A percentile compares a stretch with the other conserved stretches of the same genome.
Conservation (phyloP, 2,113 vertebrate genomes). For the Otus sunia region DNA sequence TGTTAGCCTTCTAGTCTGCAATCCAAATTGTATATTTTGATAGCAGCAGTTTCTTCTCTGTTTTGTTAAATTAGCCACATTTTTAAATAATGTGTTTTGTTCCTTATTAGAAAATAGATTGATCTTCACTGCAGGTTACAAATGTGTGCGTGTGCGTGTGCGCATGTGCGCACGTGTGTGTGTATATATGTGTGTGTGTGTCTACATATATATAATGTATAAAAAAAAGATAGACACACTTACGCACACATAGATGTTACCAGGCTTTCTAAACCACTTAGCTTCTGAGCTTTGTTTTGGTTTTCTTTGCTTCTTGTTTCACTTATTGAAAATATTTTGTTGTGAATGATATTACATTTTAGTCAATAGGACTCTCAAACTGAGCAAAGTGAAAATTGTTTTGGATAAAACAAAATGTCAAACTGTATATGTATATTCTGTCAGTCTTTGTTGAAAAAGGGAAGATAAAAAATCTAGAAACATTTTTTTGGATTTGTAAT, state of each 20-base stretch:
- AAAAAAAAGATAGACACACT: conserved; percentile 35
- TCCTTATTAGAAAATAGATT: conserved; percentile 71
- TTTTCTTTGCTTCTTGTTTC: conserved; percentile 77
- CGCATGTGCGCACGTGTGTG: conserved; percentile 37
- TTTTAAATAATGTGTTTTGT: conserved; percentile 74
- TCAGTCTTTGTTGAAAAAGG: conserved; percentile 75
- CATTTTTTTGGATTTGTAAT: conserved; percentile 65
- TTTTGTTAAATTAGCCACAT: conserved; percentile 80
- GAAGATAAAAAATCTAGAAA: conserved; percentile 73
- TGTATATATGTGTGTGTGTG: conserved; percentile 61
- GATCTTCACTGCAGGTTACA: conserved; percentile 64
- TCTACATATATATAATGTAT: conserved; percentile 65
- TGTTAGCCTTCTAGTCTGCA: conserved; percentile 83
- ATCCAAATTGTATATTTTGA: conserved; percentile 89
- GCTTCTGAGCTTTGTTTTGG: conserved; percentile 74
- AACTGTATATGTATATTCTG: conserved; percentile 72
- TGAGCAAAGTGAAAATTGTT: conserved; percentile 73
- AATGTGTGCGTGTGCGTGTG: conserved; percentile 47
- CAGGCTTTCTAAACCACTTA: conserved; percentile 72
- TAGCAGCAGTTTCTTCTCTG: conserved; percentile 80
- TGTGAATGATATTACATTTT: conserved; percentile 73
- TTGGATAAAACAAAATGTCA: conserved; percentile 70
- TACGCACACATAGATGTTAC: conserved; percentile 41
- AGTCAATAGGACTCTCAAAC: conserved; percentile 69
- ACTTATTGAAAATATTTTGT: conserved; percentile 72